These are phyloP conservation scores for Lithobates pipiens DNA, from an alignment of 2,797 vertebrate genomes.

Conservation along the genomic window DNA sequence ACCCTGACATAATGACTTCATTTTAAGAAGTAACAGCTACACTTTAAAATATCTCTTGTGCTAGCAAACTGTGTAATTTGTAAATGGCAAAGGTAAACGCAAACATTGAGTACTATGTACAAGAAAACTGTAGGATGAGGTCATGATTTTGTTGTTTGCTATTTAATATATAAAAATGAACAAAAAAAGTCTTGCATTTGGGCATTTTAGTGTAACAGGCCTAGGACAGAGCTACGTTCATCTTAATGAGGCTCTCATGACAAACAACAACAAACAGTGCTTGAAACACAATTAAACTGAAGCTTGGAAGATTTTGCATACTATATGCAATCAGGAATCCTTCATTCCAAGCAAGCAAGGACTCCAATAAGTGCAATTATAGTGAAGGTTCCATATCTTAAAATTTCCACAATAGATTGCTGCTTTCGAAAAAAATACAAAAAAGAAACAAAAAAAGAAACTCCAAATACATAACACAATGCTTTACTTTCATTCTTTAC, in stretches of 20 bases:
- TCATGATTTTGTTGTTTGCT: not conserved
- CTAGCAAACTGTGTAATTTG: conserved; percentile 16
- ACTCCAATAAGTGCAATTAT: conserved; percentile 44
- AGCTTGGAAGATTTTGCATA: conserved; percentile 35
- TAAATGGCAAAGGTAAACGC: conserved; percentile 10
- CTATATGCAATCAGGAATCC: conserved; percentile 44
- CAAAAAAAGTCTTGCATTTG: conserved; percentile 18
- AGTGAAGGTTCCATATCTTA: conserved; percentile 17
- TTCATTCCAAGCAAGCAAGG: conserved; percentile 54
- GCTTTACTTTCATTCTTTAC: conserved; percentile 39
- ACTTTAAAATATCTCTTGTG: conserved; percentile 12
- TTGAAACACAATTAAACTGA: conserved; percentile 28
- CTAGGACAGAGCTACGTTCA: conserved; percentile 17
- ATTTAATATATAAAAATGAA: not conserved
- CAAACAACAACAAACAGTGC: conserved; percentile 34
- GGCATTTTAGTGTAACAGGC: conserved; percentile 59
- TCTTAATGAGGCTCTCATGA: conserved; percentile 2
- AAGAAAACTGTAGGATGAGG: not conserved
- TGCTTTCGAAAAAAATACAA: conserved; percentile 27
- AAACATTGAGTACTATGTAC: conserved; percentile 4
- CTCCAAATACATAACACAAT: conserved; percentile 26
- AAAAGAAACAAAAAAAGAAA: not conserved
- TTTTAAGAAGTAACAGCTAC: not conserved
- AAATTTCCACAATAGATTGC: not conserved
- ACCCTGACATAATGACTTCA: not conserved